A percentile compares a stretch with the other conserved stretches of the same genome.
phyloP scores from a whole-genome alignment of 2,888 invertebrate species.

The Cinara cedri region DNA sequence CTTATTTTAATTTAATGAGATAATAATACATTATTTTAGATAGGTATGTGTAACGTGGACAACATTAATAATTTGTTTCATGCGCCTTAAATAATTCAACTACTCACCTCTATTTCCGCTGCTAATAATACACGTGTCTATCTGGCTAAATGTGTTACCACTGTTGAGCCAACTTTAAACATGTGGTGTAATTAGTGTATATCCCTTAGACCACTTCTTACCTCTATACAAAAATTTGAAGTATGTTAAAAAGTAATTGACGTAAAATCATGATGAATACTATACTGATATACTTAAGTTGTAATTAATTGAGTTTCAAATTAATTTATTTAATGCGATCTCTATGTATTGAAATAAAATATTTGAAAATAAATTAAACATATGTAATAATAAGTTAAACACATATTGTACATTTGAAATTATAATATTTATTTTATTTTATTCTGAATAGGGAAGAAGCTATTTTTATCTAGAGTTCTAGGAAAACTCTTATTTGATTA shows the following conservation, averaged over 20 bases:
- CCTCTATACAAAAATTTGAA: conserved; percentile 8
- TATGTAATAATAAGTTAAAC: no score
- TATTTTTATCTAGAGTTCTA: no score
- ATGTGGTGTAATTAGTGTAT: conserved; percentile 50
- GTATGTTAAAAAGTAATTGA: conserved; percentile 24
- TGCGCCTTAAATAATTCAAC: conserved; percentile 23
- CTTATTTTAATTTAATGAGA: not conserved
- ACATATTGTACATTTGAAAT: no score
- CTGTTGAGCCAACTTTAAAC: conserved; percentile 42
- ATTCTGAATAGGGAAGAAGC: no score
- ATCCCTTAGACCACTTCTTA: conserved; percentile 22
- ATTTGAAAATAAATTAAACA: not conserved
- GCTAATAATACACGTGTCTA: conserved; percentile 42
- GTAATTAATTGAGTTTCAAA: not conserved
- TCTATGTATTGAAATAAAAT: not conserved
- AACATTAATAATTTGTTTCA: conserved; percentile 39
- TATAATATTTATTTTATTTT: no score
- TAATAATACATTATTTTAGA: conserved; percentile 25
- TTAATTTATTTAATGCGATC: conserved; percentile 20
- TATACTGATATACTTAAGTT: not conserved
- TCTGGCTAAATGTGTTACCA: not conserved
- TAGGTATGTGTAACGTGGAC: not conserved
- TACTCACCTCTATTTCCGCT: conserved; percentile 31
- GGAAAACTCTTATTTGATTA: no score
- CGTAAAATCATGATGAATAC: not conserved